phyloP scores from a whole-genome alignment of 1,140 invertebrate genomes.

The fruit fly (Drosophila melanogaster) region Release_6_plus_ISO1_MT NC_004354.4:20507001-20507500 shows the following conservation, averaged over 20 bases:
- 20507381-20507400: neutral
- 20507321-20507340: neutral
- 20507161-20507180: slow-evolving; percentile 49
- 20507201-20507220: slow-evolving; percentile 34
- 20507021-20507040: slow-evolving; percentile 60
- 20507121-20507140: slow-evolving; percentile 32
- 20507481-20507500: slow-evolving; percentile 31
- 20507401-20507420: slow-evolving; percentile 6
- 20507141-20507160: slow-evolving; percentile 52
- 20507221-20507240: neutral
- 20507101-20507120: slow-evolving; percentile 58
- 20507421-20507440: neutral
- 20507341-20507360: neutral
- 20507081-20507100: slow-evolving; percentile 69
- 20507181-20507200: slow-evolving; percentile 19
- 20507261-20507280: neutral
- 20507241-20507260: neutral
- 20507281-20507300: slow-evolving; percentile 10
- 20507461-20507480: slow-evolving; percentile 17
- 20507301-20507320: slow-evolving; percentile 3
- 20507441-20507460: slow-evolving; percentile 40
- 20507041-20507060: slow-evolving; percentile 37
- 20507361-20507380: neutral
- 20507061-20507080: slow-evolving; percentile 72
- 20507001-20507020: slow-evolving; percentile 10